Conservation (phyloP, 2,113 vertebrate genomes). For the Podilymbus podiceps region DNA sequence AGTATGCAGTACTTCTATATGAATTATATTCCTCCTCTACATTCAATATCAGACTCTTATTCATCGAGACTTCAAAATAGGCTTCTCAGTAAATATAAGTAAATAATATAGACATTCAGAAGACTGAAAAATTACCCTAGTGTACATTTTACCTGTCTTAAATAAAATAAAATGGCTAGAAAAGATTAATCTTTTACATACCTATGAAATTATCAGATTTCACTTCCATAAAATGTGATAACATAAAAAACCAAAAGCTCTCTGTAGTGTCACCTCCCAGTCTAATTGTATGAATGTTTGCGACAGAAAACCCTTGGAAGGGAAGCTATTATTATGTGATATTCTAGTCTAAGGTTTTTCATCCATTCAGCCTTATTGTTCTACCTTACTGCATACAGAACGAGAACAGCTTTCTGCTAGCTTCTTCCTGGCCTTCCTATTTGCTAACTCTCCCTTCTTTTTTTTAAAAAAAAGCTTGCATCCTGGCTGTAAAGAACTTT, state of each 20-base stretch:
- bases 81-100: neutral
- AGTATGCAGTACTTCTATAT: neutral
- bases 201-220: neutral
- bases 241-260: neutral
- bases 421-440: neutral
- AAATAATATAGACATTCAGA: neutral
- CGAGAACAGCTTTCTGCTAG: conserved; percentile 5
- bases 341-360: conserved; percentile 51
- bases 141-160: neutral
- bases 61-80: neutral
- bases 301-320: neutral
- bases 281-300: neutral
- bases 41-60: neutral
- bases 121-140: neutral
- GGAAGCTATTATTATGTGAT: conserved; percentile 15
- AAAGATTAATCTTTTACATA: neutral
- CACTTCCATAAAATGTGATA: neutral
- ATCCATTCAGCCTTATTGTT: neutral
- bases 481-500: neutral
- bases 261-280: neutral
- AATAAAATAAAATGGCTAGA: neutral
- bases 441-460: neutral
- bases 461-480: neutral
- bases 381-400: conserved; percentile 30
- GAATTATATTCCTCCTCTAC: neutral